Evolutionary conservation across 1,140 invertebrate species (phyloP).

Genomic region (Adoxophyes honmai): DNA sequence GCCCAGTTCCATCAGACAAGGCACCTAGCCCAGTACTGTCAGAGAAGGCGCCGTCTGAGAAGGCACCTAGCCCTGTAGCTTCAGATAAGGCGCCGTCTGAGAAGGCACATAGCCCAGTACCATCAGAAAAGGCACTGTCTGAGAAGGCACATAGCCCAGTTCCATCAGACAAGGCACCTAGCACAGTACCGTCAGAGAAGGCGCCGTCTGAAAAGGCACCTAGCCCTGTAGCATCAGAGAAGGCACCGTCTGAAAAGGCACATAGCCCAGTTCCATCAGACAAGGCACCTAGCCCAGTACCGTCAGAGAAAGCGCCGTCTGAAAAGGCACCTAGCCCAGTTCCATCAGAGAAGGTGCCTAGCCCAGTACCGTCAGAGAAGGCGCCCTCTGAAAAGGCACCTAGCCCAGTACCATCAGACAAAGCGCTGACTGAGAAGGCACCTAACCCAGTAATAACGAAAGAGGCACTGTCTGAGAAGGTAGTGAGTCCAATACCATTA

Average conservation of each 20-base stretch:
- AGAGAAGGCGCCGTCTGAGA: background rate
- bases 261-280: background rate
- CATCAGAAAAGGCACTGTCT: background rate
- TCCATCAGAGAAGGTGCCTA: background rate
- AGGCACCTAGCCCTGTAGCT: background rate
- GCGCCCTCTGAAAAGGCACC: background rate
- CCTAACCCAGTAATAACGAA: background rate
- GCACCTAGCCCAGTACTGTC: background rate
- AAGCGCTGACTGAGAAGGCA: slow-evolving; percentile 14
- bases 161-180: background rate
- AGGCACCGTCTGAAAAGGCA: background rate
- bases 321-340: background rate
- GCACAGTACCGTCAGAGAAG: no score
- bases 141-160: background rate
- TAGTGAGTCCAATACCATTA: background rate
- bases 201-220: background rate
- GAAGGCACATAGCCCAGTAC: background rate
- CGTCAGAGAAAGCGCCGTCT: background rate
- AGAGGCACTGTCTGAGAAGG: slow-evolving; percentile 2
- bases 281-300: background rate
- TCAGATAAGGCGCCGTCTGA: background rate
- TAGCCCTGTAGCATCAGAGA: background rate
- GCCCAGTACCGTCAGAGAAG: background rate
- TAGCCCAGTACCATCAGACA: background rate
- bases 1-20: background rate